Base-by-base conservation (phyloP, 2,888 invertebrate genomes). In the Hartigia nigra region DNA sequence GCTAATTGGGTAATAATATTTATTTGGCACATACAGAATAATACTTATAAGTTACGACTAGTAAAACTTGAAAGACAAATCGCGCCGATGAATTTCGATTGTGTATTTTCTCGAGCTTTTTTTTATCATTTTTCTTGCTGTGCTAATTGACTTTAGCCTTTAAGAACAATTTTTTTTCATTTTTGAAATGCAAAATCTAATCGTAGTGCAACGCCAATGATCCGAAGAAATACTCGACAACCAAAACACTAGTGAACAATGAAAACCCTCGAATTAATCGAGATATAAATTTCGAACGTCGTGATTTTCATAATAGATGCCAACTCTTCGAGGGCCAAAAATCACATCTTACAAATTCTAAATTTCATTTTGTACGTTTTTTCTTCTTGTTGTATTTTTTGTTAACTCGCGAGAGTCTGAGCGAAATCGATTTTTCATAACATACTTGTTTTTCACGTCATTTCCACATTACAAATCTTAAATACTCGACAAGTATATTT, bases 21-120 rank as follows among this genome's bases (percentile, higher is more conserved):
- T 86, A 86, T 87, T 87, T 87, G 87, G 87, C 87, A 87, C 87
- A 84, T 86, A 83, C 82, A 85, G 80, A 79, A 84, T 83, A 84
- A 83, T 84, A 84, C 81, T 80, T 82, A 79, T 80, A 83, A n/a
- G 76, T 83, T 81, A 80, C 79, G 79, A 81, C 82, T 84, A 84
- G 83, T 82, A 79, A 80, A 82, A 83, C 75, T 78, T 82, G n/a
- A 32, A 34, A 75, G 34, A 75, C 75, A 31, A 75, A 75, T 34
- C 37, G n/a, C 36, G 35, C 34, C n/a, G 31, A 34, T 75, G 55
- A 55, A 55, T 55, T 55, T 55, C 55, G 55, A 55, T 55, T 23
- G 9, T 55, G 55, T 55, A 55, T 55, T 55, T 23, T 39, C 14
- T 23, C 55, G 55, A 23, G 23, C 23, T 14, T 55, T 55, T 55